Evolutionary conservation across 1,140 invertebrate species (phyloP), one percentile per base, ranked within the genome.

Genomic region (Listronotus oregonensis): DNA sequence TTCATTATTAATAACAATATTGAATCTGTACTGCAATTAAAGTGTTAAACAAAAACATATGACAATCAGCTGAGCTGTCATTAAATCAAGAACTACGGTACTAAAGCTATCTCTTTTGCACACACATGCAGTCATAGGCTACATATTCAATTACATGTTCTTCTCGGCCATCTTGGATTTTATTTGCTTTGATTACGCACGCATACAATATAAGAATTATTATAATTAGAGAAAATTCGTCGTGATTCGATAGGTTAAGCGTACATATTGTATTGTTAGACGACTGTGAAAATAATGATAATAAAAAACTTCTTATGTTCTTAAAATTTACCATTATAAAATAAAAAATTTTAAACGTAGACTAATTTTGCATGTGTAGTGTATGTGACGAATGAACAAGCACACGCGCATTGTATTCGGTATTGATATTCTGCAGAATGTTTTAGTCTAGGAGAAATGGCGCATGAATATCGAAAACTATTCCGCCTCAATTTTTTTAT

Each of bases 81-180:
- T 60, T 37, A 63, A 54, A 44, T 17, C 37, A 54, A 39, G 44
- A 43, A 64, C 44, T 56, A 56, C 62, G 47, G 51, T 34, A 46
- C 42, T 55, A 56, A 39, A 55, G n/a, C 52, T 42, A 40, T 55
- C 52, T 55, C 18, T 55, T 46, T 65, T 57, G 27, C n/a, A 57
- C 39, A 65, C 42, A 57, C 60, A 57, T 54, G 54, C 49, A 58
- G 21, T 27, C 5, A 27, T 27, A 27, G 21, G 21, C 21, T 3
- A 60, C 27, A 9, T n/a, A 40, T 2, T 5, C 52, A 55, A 42
- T 55, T 55, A 55, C 52, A 17, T 55, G n/a, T 3, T 42, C 7
- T 39, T 15, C 34, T 14, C 17, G 6, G 52, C 52, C 52, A 55
- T 55, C 10, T 55, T 55, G 31, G 5, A 15, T 55, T 6, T 55